These are phyloP conservation scores for Peucedramus taeniatus DNA, from an alignment of 2,113 vertebrate genomes.

Conservation along the genomic window DNA sequence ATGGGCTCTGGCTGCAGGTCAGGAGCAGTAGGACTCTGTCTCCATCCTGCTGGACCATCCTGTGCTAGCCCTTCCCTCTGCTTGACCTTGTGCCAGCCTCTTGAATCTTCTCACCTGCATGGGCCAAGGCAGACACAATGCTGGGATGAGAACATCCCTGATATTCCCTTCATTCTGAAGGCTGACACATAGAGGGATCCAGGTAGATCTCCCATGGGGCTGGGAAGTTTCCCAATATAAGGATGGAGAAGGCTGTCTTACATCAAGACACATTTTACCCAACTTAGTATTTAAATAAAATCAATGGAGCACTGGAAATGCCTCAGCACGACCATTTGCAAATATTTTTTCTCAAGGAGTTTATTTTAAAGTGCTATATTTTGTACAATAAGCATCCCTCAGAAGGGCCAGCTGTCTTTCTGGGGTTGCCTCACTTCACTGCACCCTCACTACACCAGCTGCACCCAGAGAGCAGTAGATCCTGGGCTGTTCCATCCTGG, in stretches of 20 bases:
- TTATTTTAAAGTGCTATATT: background rate
- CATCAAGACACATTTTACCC: background rate
- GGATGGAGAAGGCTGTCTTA: background rate
- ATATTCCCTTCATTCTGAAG: background rate
- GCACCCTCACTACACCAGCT: background rate
- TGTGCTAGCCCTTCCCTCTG: background rate
- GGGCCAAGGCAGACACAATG: accelerated
- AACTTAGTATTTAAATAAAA: background rate
- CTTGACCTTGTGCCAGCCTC: accelerated
- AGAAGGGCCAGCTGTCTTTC: background rate
- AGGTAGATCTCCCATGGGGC: background rate
- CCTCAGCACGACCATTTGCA: background rate
- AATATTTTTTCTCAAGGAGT: background rate
- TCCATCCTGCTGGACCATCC: background rate
- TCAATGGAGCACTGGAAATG: background rate
- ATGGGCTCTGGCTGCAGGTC: background rate
- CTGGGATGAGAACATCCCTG: background rate
- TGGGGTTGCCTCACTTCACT: background rate
- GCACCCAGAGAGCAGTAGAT: background rate
- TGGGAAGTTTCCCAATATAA: background rate
- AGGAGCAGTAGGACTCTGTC: accelerated
- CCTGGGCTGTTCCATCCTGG: background rate
- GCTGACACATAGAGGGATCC: background rate
- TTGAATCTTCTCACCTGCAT: background rate
- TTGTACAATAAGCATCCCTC: background rate